Conservation (phyloP, 1,140 invertebrate species). For the Paramacrobiotus metropolitanus region DNA sequence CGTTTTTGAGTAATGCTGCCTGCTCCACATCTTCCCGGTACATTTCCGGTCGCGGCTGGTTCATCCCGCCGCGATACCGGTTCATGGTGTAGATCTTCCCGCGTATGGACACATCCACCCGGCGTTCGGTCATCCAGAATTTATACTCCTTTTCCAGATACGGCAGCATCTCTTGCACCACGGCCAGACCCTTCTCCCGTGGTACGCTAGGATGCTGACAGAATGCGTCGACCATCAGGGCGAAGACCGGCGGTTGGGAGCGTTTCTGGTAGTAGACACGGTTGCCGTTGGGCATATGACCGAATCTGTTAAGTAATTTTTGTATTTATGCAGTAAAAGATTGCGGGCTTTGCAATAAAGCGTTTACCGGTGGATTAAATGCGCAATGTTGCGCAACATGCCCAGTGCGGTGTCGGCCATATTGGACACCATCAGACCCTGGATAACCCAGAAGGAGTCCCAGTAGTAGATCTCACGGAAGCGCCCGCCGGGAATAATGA, state of each 20-base stretch:
- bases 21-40: conserved; percentile 39
- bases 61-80: conserved; percentile 35
- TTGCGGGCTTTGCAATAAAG: conserved; percentile 49
- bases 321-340: neutral
- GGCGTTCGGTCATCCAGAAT: conserved; percentile 29
- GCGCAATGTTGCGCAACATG: conserved; percentile 55
- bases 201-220: conserved; percentile 24
- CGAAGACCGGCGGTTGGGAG: conserved; percentile 64
- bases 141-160: conserved; percentile 45
- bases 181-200: conserved; percentile 43
- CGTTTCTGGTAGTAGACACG: conserved; percentile 56
- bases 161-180: conserved; percentile 35
- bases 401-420: conserved; percentile 53
- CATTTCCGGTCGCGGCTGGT: conserved; percentile 59
- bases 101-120: conserved; percentile 19
- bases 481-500: conserved; percentile 71
- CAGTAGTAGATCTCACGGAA: conserved; percentile 35
- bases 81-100: conserved; percentile 32
- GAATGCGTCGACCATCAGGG: conserved; percentile 58
- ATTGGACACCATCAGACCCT: conserved; percentile 54
- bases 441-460: conserved; percentile 44
- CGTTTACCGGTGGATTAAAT: conserved; percentile 46
- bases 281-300: conserved; percentile 57
- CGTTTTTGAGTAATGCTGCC: conserved; percentile 9
- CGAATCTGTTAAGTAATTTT: neutral